A percentile compares a stretch with the other conserved stretches of the same genome.
These are phyloP conservation scores for Gopherus flavomarginatus DNA, from an alignment of 2,113 vertebrate species.

Conservation along the genomic window DNA sequence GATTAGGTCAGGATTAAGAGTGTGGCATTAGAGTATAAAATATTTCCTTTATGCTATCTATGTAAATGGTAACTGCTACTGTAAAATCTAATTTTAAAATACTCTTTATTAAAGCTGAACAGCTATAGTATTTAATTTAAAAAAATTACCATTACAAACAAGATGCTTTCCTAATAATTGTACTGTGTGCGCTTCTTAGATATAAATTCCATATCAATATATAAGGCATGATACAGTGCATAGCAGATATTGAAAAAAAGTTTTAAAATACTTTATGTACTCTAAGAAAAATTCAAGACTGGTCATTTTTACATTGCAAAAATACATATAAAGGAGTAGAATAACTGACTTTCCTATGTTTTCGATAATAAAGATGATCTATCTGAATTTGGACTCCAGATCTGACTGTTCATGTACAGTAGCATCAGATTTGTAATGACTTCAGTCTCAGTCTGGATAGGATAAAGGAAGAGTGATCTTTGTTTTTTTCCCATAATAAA, in stretches of 20 bases:
- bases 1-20: neutral
- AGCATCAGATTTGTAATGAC: neutral
- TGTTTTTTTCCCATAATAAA: neutral
- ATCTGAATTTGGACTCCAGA: neutral
- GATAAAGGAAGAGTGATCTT: neutral
- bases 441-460: slow-evolving; percentile 23
- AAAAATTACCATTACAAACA: neutral
- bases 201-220: neutral
- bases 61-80: neutral
- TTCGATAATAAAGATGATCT: neutral
- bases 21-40: neutral
- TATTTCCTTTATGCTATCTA: neutral
- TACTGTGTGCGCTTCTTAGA: neutral
- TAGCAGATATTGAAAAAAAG: neutral
- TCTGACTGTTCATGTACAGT: neutral
- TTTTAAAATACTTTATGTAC: neutral
- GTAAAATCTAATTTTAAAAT: slow-evolving; percentile 14
- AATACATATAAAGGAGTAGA: neutral
- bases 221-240: neutral
- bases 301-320: neutral
- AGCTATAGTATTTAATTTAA: neutral
- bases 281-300: neutral
- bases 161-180: neutral
- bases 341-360: neutral
- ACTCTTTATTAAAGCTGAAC: neutral